phyloP scores from a whole-genome alignment of 2,888 invertebrate species.

The Dicranocentrus wangi region DNA sequence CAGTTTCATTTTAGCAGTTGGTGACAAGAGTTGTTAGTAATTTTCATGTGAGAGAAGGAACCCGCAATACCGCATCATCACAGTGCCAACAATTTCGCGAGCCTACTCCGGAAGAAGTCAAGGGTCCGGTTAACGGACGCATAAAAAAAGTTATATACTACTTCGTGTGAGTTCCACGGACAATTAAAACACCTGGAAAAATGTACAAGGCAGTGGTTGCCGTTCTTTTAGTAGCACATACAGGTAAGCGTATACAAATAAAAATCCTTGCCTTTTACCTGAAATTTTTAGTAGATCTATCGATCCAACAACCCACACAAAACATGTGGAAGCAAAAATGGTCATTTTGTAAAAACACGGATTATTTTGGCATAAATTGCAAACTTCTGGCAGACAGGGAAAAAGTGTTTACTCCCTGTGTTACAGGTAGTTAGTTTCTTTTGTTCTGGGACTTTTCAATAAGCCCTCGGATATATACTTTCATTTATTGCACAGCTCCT shows the following conservation, averaged over 20 bases:
- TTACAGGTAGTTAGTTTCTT: too few relatives aligned
- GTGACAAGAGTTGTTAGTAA: constrained; percentile 55
- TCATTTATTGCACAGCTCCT: too few relatives aligned
- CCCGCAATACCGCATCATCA: background rate
- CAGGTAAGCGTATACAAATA: constrained; percentile 50
- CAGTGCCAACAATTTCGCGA: constrained; percentile 50
- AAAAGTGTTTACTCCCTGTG: too few relatives aligned
- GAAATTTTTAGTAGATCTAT: too few relatives aligned
- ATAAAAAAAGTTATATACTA: background rate
- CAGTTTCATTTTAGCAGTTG: constrained; percentile 63
- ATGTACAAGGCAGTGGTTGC: constrained; percentile 57
- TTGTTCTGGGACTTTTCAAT: too few relatives aligned
- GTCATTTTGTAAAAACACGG: too few relatives aligned
- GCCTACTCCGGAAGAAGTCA: constrained; percentile 22
- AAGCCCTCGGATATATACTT: too few relatives aligned
- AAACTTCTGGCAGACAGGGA: too few relatives aligned
- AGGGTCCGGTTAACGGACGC: constrained; percentile 56
- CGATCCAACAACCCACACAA: too few relatives aligned
- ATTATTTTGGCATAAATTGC: too few relatives aligned
- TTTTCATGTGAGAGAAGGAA: constrained; percentile 17
- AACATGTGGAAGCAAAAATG: too few relatives aligned
- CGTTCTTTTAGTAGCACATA: constrained; percentile 45
- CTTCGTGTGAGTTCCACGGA: background rate
- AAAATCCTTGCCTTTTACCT: too few relatives aligned
- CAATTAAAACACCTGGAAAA: constrained; percentile 21